Conservation (phyloP, 2,888 invertebrate species). For the Ptychoptera contaminata region DNA sequence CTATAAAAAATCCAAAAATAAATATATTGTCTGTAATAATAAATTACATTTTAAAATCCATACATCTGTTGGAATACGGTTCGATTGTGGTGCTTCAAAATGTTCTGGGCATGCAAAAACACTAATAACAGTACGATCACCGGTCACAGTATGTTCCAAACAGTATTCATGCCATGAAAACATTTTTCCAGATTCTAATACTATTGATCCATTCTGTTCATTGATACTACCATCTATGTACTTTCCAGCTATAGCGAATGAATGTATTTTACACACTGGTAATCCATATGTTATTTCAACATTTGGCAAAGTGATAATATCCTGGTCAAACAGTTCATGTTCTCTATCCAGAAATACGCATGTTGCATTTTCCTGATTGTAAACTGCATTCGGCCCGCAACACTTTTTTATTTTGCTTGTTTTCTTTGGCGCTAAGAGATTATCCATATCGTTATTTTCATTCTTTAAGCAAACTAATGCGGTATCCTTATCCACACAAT, state of each 20-base stretch:
- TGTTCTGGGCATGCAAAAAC: constrained; percentile 47
- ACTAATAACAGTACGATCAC: constrained; percentile 31
- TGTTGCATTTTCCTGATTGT: constrained; percentile 37
- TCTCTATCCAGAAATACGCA: constrained; percentile 30
- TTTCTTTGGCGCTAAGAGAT: constrained; percentile 15
- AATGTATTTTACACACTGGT: constrained; percentile 35
- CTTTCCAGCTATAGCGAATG: constrained; percentile 42
- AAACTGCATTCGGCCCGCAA: constrained; percentile 48
- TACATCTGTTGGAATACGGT: constrained; percentile 4
- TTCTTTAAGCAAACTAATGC: constrained; percentile 45
- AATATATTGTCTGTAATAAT: constrained; percentile 2
- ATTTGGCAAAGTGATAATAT: constrained; percentile 20
- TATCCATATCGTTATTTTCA: constrained; percentile 20
- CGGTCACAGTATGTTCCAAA: constrained; percentile 13
- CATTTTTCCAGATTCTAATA: constrained; percentile 30
- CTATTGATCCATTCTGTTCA: constrained; percentile 36
- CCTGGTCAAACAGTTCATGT: constrained; percentile 17
- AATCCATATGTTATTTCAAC: constrained; percentile 34
- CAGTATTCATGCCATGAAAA: constrained; percentile 15
- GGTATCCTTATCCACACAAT: constrained; percentile 51
- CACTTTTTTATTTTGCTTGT: constrained; percentile 42
- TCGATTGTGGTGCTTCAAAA: constrained; percentile 21
- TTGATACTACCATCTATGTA: constrained; percentile 35
- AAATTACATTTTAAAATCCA: constrained; percentile 9
- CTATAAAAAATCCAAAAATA: constrained; percentile 5